Conservation (phyloP, 2,797 vertebrate species). For the Schizopygopsis malacanthus region DNA sequence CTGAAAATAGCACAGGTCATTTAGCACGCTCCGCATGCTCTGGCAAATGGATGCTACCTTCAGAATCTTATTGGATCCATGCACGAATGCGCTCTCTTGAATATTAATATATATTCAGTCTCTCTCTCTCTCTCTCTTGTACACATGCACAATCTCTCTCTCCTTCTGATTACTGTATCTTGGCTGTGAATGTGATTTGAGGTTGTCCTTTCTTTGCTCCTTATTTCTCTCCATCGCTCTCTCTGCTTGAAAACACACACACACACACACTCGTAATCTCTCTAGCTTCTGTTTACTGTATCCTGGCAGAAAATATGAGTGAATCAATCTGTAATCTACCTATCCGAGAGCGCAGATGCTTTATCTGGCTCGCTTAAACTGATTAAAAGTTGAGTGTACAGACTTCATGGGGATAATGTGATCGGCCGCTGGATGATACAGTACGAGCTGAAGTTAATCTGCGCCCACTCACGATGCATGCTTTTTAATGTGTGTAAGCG, state of each 20-base stretch:
- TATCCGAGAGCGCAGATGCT: background rate
- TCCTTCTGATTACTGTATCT: constrained; percentile 32
- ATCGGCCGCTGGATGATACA: constrained; percentile 24
- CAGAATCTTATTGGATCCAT: constrained; percentile 89
- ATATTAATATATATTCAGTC: constrained; percentile 82
- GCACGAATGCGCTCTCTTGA: constrained; percentile 84
- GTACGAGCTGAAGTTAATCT: constrained; percentile 23
- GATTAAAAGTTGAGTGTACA: constrained; percentile 41
- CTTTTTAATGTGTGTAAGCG: constrained; percentile 22
- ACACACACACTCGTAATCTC: constrained; percentile 19
- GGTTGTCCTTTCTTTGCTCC: constrained; percentile 34
- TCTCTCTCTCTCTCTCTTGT: background rate
- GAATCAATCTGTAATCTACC: constrained; percentile 18
- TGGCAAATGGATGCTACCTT: constrained; percentile 88
- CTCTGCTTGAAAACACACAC: constrained; percentile 9
- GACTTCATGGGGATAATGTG: constrained; percentile 9
- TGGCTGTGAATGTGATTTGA: constrained; percentile 30
- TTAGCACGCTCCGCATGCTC: constrained; percentile 81
- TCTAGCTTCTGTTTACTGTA: constrained; percentile 29
- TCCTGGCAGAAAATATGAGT: constrained; percentile 24
- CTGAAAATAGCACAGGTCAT: constrained; percentile 78
- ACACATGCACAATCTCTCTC: background rate
- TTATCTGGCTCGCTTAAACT: constrained; percentile 18
- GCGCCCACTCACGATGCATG: background rate
- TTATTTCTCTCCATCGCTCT: constrained; percentile 29